Base-by-base conservation (phyloP, 2,113 vertebrate species). In the Poecile atricapillus region DNA sequence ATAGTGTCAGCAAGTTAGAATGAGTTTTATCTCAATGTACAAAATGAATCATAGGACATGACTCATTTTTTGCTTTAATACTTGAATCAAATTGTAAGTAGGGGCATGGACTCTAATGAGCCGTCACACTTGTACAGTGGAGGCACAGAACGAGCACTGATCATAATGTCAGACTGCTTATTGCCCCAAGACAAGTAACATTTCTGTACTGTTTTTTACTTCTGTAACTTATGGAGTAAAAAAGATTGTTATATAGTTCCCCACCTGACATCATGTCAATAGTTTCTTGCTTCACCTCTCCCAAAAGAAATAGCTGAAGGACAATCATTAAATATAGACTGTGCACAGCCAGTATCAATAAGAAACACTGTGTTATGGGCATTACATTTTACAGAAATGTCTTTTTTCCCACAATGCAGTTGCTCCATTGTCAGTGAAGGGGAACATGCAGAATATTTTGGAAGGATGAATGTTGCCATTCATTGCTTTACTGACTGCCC, bases 341-440 rank as follows among this genome's bases (percentile, higher is more conserved):
- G 7, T 0, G 0, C 4, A 53, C 60, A 37, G 11, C 11, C 13
- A 22, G n/a, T 50, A 31, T 37, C 3, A 5, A 0, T 62, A 55
- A 27, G 62, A 84, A 47, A 24, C 7, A 5, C 4, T 1, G 0
- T 3, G 2, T 43, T 60, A 13, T 2, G 9, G 43, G 5, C 44
- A 27, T 50, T 56, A 5, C 30, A 39, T 39, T 39, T 39, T 39
- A 39, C 39, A 39, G 12, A 39, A 39, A 39, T 39, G 39, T 11
- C 39, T 39, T 63, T 93, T 70, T 67, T 22, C n/a, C 28, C 13
- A 6, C 13, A 33, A 4, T 31, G 7, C 23, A 24, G 17, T 53
- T 62, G 25, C 24, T 89, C 18, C 3, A 1, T 27, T 46, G 47
- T 55, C 3, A 2, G 18, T 70, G 49, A 39, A 47, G 37, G 46